Evolutionary conservation across 2,888 invertebrate genomes (phyloP).

Genomic region (Tanypteryx hageni): DNA sequence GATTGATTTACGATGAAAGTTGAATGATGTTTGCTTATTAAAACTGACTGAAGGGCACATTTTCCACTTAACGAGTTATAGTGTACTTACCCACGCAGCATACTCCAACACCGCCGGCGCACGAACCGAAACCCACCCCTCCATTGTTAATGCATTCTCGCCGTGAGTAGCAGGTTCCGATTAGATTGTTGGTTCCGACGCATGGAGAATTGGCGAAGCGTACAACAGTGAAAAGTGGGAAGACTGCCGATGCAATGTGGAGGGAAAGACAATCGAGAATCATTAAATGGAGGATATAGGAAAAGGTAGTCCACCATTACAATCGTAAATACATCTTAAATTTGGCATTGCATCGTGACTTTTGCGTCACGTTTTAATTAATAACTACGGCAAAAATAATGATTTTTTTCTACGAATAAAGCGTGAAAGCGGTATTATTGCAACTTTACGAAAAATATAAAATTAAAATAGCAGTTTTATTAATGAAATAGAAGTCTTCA

Average conservation of each 20-base stretch:
- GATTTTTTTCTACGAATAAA: no score
- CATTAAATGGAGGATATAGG: neutral
- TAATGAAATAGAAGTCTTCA: no score
- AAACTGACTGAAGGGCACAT: neutral
- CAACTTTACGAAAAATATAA: no score
- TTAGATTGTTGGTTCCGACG: conserved; percentile 80
- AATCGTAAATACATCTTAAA: no score
- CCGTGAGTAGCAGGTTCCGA: conserved; percentile 87
- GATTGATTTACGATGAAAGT: no score
- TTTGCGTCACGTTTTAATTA: no score
- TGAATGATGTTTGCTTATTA: no score
- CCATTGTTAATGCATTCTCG: conserved; percentile 84
- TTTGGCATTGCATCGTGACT: no score
- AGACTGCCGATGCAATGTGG: conserved; percentile 74
- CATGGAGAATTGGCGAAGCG: conserved; percentile 86
- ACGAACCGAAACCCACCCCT: conserved; percentile 85
- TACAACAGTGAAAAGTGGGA: conserved; percentile 84
- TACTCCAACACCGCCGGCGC: conserved; percentile 85
- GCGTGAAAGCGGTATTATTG: no score
- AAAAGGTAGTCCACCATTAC: no score
- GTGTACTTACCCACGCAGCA: conserved; percentile 87
- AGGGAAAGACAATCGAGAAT: neutral
- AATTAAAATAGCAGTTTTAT: no score
- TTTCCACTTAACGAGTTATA: neutral
- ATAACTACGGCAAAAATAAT: no score